These are phyloP conservation scores for Aotus griseimembra DNA, from an alignment of 2,797 vertebrate species.

Conservation along the genomic window DNA sequence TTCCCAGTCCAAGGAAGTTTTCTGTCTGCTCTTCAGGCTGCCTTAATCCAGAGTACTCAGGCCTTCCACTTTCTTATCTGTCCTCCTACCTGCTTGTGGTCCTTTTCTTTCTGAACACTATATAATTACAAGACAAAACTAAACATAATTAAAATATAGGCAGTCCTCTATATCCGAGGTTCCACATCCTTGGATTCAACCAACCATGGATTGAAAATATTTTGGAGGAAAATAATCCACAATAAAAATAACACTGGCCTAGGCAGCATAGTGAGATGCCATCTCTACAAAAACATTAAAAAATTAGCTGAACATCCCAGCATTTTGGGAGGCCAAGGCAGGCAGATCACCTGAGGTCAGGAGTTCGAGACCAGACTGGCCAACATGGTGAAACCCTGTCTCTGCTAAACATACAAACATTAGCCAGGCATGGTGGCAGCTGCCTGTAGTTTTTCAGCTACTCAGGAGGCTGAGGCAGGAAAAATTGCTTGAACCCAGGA, in stretches of 20 bases:
- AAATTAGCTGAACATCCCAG: neutral
- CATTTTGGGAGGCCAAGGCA: neutral
- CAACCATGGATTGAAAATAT: neutral
- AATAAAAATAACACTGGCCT: neutral
- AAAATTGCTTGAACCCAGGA: neutral
- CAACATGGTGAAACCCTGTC: neutral
- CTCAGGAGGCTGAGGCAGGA: neutral
- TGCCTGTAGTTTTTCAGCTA: neutral
- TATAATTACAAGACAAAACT: neutral
- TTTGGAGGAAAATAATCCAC: neutral
- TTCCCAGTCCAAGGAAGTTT: neutral
- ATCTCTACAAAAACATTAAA: neutral
- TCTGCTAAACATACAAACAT: neutral
- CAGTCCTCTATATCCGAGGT: neutral
- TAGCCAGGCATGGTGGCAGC: neutral
- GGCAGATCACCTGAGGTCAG: neutral
- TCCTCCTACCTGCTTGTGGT: neutral
- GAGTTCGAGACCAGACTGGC: neutral
- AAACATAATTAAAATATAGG: neutral
- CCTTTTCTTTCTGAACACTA: neutral
- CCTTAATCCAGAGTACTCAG: neutral
- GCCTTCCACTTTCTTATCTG: neutral
- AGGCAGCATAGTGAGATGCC: neutral
- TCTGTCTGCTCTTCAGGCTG: neutral
- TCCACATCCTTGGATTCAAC: neutral